A percentile compares a stretch with the other conserved stretches of the same genome.
Conservation (phyloP, 2,113 vertebrate genomes). For the Desmodus rotundus region DNA sequence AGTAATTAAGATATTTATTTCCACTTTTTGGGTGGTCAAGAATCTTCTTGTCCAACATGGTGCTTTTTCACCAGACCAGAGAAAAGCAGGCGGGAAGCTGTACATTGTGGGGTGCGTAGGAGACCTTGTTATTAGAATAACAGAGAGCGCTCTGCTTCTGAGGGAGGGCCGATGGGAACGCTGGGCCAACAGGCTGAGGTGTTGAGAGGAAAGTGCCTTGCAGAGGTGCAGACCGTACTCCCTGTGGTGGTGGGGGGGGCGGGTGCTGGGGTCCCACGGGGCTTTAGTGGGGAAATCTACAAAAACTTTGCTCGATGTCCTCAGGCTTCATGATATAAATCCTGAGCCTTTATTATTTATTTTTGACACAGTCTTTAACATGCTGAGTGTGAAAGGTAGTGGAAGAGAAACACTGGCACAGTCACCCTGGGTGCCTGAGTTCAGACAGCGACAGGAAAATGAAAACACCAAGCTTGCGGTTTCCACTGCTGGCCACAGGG, state of each 20-base stretch:
- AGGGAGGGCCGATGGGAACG: fast-evolving
- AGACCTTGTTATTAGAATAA: neutral
- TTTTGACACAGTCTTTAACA: neutral
- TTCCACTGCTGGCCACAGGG: neutral
- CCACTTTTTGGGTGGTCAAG: neutral
- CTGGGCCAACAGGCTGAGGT: neutral
- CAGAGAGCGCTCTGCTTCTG: neutral
- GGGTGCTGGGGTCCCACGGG: neutral
- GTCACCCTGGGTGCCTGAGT: neutral
- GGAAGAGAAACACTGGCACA: neutral
- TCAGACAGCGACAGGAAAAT: neutral
- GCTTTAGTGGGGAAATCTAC: neutral
- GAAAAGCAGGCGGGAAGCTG: neutral
- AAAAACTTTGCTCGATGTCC: neutral
- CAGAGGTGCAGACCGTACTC: fast-evolving
- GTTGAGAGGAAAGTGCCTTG: neutral
- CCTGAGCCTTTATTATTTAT: neutral
- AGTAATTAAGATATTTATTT: neutral
- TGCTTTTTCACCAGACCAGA: neutral
- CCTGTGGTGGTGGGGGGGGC: neutral
- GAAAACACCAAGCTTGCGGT: neutral
- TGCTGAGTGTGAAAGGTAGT: neutral
- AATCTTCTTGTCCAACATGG: neutral
- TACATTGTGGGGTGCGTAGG: fast-evolving
- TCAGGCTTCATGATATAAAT: neutral